phyloP scores from a whole-genome alignment of 2,888 invertebrate species.

The Hydroisotoma schaefferi region DNA sequence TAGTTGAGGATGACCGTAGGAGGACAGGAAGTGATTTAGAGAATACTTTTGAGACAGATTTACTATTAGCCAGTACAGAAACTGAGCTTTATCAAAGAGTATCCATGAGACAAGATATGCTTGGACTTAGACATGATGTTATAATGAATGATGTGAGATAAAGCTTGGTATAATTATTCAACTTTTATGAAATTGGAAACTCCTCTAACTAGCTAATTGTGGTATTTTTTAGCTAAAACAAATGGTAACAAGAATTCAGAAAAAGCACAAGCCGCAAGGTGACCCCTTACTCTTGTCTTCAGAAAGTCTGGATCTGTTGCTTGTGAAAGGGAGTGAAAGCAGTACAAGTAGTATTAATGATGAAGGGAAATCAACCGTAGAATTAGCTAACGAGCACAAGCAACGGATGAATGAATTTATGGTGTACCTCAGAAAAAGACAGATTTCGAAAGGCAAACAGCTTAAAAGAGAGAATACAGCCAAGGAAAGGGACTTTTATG shows the following conservation, averaged over 20 bases:
- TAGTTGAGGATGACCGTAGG: neutral
- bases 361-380: no score
- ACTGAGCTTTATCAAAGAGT: neutral
- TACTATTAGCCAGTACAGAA: constrained; percentile 9
- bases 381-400: no score
- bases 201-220: neutral
- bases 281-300: no score
- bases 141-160: constrained; percentile 57
- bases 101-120: constrained; percentile 66
- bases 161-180: neutral
- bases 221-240: constrained; percentile 1
- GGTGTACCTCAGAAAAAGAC: constrained; percentile 29
- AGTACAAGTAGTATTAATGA: no score
- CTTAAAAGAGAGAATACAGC: constrained; percentile 15
- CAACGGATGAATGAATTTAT: constrained; percentile 22
- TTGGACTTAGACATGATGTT: constrained; percentile 64
- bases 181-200: neutral
- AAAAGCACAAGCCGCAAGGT: neutral
- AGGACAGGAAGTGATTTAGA: constrained; percentile 1
- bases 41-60: no score
- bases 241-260: neutral
- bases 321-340: no score
- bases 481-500: constrained; percentile 30
- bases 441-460: constrained; percentile 20
- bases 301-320: no score